Evolutionary conservation across 1,140 invertebrate species (phyloP).

Genomic region (Aphaenogaster floridana): DNA sequence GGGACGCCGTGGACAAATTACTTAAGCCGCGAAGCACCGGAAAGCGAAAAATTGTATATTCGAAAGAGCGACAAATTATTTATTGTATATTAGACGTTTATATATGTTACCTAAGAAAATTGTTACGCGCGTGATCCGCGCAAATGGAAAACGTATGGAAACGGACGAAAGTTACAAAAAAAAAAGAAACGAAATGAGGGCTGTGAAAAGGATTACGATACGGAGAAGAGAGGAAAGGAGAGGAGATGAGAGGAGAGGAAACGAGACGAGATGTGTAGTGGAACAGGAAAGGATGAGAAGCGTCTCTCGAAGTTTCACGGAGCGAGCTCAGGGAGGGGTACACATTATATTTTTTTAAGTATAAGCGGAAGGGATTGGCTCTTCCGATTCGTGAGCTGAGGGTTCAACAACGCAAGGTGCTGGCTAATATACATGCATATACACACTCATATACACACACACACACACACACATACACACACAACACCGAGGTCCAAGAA

Average conservation of each 20-base stretch:
- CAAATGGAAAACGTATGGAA: conserved; percentile 42
- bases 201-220: conserved; percentile 83
- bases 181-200: conserved; percentile 83
- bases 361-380: conserved; percentile 61
- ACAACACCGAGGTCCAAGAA: conserved; percentile 84
- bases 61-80: conserved; percentile 83
- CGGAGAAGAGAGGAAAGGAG: conserved; percentile 51
- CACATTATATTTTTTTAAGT: conserved; percentile 74
- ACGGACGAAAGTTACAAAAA: conserved; percentile 57
- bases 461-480: conserved; percentile 37
- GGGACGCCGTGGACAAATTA: conserved; percentile 81
- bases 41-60: conserved; percentile 83
- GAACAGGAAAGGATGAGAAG: conserved; percentile 38
- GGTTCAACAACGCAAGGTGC: conserved; percentile 59
- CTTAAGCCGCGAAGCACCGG: conserved; percentile 78
- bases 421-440: conserved; percentile 58
- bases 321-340: conserved; percentile 83
- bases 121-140: conserved; percentile 67
- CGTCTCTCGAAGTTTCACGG: conserved; percentile 70
- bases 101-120: conserved; percentile 74
- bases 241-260: conserved; percentile 52
- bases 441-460: conserved; percentile 41
- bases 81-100: conserved; percentile 83
- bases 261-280: conserved; percentile 45
- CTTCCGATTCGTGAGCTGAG: conserved; percentile 62